Conservation (phyloP, 2,797 vertebrate species). For the Phrynocephalus forsythii region DNA sequence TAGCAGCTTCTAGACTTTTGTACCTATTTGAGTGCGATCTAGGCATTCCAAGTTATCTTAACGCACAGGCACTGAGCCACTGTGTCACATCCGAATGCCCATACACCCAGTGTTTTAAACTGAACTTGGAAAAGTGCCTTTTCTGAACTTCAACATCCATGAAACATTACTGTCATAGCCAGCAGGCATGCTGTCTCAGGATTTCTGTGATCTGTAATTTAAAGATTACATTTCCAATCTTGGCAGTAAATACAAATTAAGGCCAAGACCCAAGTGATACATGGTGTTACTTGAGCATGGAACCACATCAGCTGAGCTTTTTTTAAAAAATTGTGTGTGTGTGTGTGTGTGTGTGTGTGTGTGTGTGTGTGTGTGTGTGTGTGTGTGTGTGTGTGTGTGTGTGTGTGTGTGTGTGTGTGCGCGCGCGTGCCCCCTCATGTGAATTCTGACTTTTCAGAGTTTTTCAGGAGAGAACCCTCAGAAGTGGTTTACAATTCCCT, state of each 20-base stretch:
- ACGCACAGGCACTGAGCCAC: fast-evolving
- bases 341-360: too few relatives aligned
- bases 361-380: too few relatives aligned
- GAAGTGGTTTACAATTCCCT: too few relatives aligned
- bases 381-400: too few relatives aligned
- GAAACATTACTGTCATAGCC: background rate
- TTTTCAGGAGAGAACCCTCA: too few relatives aligned
- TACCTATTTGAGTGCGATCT: fast-evolving
- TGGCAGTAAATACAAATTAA: background rate
- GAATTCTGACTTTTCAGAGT: too few relatives aligned
- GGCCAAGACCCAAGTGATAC: background rate
- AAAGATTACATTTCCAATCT: background rate
- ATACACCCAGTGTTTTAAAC: slow-evolving; percentile 27
- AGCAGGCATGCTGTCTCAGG: background rate
- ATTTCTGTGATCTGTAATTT: too few relatives aligned
- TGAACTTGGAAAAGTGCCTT: too few relatives aligned
- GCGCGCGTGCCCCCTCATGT: too few relatives aligned
- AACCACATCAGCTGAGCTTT: slow-evolving; percentile 27
- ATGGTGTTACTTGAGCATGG: slow-evolving; percentile 39
- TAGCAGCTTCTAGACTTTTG: background rate
- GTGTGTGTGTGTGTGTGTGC: too few relatives aligned
- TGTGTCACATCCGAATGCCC: slow-evolving; percentile 14
- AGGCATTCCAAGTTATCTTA: background rate
- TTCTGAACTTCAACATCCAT: too few relatives aligned
- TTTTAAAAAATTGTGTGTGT: background rate